These are phyloP conservation scores for Protonemura montana DNA, from an alignment of 2,888 invertebrate genomes.

Conservation along the genomic window DNA sequence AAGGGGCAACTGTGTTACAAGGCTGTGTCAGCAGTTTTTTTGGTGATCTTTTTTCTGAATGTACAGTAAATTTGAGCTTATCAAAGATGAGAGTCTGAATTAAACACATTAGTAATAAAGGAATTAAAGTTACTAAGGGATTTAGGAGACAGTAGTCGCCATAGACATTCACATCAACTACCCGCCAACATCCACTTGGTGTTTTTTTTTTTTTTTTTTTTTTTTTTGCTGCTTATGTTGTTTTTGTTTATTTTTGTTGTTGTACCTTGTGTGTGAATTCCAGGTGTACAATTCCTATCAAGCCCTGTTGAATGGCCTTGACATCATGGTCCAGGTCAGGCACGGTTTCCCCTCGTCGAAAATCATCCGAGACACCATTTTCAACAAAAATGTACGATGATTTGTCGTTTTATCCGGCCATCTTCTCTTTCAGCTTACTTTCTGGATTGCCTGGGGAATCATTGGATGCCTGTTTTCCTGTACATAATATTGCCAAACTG, in stretches of 20 bases:
- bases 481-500: not conserved
- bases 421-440: constrained; percentile 47
- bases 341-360: constrained; percentile 61
- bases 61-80: too few relatives aligned
- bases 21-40: too few relatives aligned
- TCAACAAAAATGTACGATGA: constrained; percentile 50
- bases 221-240: constrained; percentile 2
- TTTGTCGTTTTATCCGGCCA: constrained; percentile 16
- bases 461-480: constrained; percentile 2
- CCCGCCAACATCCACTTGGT: too few relatives aligned
- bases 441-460: constrained; percentile 36
- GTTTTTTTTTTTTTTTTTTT: not conserved
- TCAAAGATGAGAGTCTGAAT: too few relatives aligned
- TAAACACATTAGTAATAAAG: too few relatives aligned
- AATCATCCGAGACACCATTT: constrained; percentile 49
- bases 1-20: too few relatives aligned
- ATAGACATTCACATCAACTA: too few relatives aligned
- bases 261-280: constrained; percentile 22
- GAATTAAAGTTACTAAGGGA: too few relatives aligned
- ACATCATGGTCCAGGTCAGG: constrained; percentile 73
- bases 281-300: constrained; percentile 75
- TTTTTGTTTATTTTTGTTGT: constrained; percentile 28
- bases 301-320: constrained; percentile 70
- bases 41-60: too few relatives aligned
- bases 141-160: too few relatives aligned